Evolutionary conservation across 2,888 invertebrate species (phyloP), one percentile per base, ranked within the genome.

Genomic region (Drosophila testacea): DNA sequence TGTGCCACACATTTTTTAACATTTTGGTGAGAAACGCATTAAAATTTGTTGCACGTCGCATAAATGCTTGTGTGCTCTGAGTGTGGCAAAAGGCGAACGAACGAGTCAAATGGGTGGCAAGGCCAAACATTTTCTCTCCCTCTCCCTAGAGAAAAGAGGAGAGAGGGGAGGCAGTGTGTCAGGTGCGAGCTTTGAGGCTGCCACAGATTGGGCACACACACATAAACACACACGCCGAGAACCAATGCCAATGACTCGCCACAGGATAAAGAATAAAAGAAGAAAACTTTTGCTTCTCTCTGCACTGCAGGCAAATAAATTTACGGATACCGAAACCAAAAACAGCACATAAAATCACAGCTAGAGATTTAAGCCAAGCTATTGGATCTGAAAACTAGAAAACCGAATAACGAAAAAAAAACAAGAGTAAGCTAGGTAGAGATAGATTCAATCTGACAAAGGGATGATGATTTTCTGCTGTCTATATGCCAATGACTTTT

Each of bases 41-140:
- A 85, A 85, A 87, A 87, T 87, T 87, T 87, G 89, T 88, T 89
- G 89, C 86, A 87, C 86, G 86, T 87, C 88, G 83, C 86, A 89
- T 85, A 88, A 89, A 84, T 81, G 84, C 73, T 83, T 68, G 70
- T 69, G 68, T 76, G 72, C 57, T 62, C 47, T 34, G 66, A 22
- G 39, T 60, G 55, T 71, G 76, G 64, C 52, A 67, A 52, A 36
- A 36, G 63, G 54, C 76, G 57, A 75, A 77, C 60, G 60, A 51
- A 61, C 51, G 60, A 51, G 36, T 16, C 60, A 73, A 69, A 47
- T 32, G 54, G 55, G 7, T 47, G 66, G 60, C 59, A 59, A 56
- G 71, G 46, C 32, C 51, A 46, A 48, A 56, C 41, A 32, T 27
- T 22, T 48, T 42, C 55, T 22, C 32, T 22, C 7, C 11, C 22